phyloP scores from a whole-genome alignment of 1,140 invertebrate species.

The Camponotus pennsylvanicus region DNA sequence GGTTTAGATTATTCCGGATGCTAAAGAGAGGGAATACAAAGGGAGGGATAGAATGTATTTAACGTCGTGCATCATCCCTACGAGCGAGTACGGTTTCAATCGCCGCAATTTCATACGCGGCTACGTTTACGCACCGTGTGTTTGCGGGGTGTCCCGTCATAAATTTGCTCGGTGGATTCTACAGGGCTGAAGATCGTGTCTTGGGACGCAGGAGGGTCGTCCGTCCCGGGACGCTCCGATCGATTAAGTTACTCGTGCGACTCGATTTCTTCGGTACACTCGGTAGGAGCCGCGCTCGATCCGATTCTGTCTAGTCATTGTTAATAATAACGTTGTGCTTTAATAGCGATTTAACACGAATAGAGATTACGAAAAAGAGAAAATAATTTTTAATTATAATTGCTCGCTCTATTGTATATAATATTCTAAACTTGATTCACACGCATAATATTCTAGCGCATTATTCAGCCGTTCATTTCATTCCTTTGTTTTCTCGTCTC shows the following conservation, averaged over 20 bases:
- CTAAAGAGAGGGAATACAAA: too few relatives aligned
- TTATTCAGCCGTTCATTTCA: conserved; percentile 19
- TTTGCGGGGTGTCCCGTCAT: conserved; percentile 25
- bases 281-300: neutral
- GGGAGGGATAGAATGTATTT: neutral
- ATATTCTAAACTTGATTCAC: conserved; percentile 7
- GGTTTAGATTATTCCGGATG: neutral
- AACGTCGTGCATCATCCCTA: neutral
- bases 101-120: conserved; percentile 53
- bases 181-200: conserved; percentile 35
- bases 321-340: conserved; percentile 29
- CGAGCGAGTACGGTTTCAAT: conserved; percentile 53
- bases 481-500: conserved; percentile 18
- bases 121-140: conserved; percentile 32
- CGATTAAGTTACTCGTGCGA: conserved; percentile 44
- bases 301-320: conserved; percentile 21
- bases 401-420: neutral
- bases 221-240: conserved; percentile 23
- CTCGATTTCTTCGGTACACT: conserved; percentile 42
- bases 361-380: neutral
- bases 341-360: conserved; percentile 28
- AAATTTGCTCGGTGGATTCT: conserved; percentile 45
- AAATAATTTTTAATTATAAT: conserved; percentile 32
- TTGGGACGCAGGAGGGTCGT: conserved; percentile 16
- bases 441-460: too few relatives aligned